Base-by-base conservation (phyloP, 2,113 vertebrate genomes). In the Larimichthys crocea region DNA sequence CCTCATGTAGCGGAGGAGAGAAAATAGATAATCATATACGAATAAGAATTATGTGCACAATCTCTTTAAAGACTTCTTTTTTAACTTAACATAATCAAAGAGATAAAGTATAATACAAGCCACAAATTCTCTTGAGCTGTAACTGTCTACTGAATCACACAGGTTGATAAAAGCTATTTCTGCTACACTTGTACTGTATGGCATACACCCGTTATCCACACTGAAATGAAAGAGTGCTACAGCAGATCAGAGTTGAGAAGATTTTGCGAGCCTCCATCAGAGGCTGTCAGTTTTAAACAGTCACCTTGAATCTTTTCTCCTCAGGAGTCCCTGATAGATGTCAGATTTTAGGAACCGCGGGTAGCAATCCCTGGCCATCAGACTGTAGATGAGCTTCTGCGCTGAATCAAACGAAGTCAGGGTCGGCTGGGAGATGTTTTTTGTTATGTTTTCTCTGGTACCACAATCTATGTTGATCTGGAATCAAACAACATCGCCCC, bases 311-410 rank as follows among this genome's bases (percentile, higher is more conserved):
- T 91, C 64, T 2, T 17, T 79, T 74, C 92, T 94, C 90, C 87
- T 90, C 86, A 94, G 88, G 81, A 95, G 82, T 75, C 88, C 87
- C 90, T 94, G 94, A 89, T 95, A 96, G 85, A 95, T 81, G 61
- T 95, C 90, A 26, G 96, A 96, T 77, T 98, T 99, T 88, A 99
- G 91, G 93, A 99, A 99, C 65, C 98, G 95, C 7, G 98, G 97
- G 59, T 98, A 99, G 1, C 97, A 98, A 79, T 99, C 98, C 80
- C 96, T 96, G 88, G 98, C 96, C 98, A 99, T 98, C 70, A 99
- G 96, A 66, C 95, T 87, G 76, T 97, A 99, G 83, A 99, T 94
- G 19, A 95, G 91, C 93, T 95, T 97, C 88, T 99, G 98, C 40
- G 94, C 98, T 49, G 95, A 94, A 83, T 99, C 97, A 86, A 99